Evolutionary conservation across 92 coral and sea anemone species (phyloP), one percentile per base, ranked within the genome.

Genomic region (Heteractis magnifica): DNA sequence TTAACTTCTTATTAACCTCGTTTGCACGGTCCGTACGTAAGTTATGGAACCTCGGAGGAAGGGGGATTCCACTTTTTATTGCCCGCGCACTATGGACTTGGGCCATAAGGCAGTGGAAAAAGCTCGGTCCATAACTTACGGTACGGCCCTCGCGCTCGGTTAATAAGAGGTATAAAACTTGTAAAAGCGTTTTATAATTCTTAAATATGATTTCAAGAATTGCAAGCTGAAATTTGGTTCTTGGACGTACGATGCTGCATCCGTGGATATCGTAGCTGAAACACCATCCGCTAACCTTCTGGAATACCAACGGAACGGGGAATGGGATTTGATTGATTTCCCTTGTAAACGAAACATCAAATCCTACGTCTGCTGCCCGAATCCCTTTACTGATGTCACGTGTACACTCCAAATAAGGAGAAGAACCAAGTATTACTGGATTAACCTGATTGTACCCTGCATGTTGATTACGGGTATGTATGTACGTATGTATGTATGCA

Each of bases 151-250:
- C 44, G 44, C 3, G 3, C 44, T 34, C 44, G 44, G 44, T 34
- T 34, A 34, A 34, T 34, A 20, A 19, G 8, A 12, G 13, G 59
- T 55, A 55, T 8, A 55, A 55, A 55, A 55, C 44, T 34, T 34
- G 44, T 55, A 55, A 55, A 55, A 34, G 2, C 44, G 44, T 34
- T 55, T 55, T 9, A 1, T 55, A 55, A 55, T 12, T 12, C 20
- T 62, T 62, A 9, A 18, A 18, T 62, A 20, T 4, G 7, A 18
- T 12, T 23, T n/a, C 70, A 62, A 94, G 98, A 58, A 77, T 15
- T 95, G 98, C 62, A 79, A 75, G 51, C 90, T 95, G 15, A 95
- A 95, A 83, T 95, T 95, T 59, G 98, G 98, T 5, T 95, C 98
- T 23, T 95, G 98, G 98, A 95, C 95, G 11, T 95, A 93, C 74